These are phyloP conservation scores for Periplaneta americana DNA, from an alignment of 1,140 invertebrate species.

Conservation along the genomic window DNA sequence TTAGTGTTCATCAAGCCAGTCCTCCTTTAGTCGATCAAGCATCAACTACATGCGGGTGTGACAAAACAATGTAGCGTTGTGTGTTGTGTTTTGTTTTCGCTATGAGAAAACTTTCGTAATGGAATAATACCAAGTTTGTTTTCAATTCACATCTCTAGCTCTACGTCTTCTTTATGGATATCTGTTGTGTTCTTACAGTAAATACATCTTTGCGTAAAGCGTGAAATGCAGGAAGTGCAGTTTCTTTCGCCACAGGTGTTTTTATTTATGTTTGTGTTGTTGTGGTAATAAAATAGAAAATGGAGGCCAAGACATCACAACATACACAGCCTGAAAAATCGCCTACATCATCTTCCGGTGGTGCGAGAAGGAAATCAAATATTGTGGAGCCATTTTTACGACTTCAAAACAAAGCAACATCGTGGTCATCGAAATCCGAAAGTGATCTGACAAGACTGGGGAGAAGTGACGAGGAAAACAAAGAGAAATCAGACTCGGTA, in stretches of 20 bases:
- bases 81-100: no score
- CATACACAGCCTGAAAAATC: neutral
- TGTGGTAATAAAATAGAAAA: neutral
- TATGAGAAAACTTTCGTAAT: no score
- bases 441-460: slow-evolving; percentile 2
- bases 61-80: no score
- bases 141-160: no score
- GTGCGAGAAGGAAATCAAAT: neutral
- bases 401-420: slow-evolving; percentile 15
- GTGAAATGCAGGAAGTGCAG: neutral
- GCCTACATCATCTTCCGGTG: neutral
- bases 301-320: neutral
- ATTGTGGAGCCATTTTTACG: slow-evolving; percentile 16
- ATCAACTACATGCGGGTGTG: neutral
- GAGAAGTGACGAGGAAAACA: neutral
- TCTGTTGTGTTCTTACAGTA: no score
- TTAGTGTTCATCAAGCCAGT: neutral
- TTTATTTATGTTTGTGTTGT: neutral
- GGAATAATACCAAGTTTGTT: no score
- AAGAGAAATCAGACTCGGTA: no score
- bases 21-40: neutral
- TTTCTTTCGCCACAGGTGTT: neutral
- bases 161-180: no score
- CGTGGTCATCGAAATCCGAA: slow-evolving; percentile 18
- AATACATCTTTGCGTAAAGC: no score